Evolutionary conservation across 64 coral and sea anemone genomes (phyloP).

Genomic region (Dendronephthya gigantea): DNA sequence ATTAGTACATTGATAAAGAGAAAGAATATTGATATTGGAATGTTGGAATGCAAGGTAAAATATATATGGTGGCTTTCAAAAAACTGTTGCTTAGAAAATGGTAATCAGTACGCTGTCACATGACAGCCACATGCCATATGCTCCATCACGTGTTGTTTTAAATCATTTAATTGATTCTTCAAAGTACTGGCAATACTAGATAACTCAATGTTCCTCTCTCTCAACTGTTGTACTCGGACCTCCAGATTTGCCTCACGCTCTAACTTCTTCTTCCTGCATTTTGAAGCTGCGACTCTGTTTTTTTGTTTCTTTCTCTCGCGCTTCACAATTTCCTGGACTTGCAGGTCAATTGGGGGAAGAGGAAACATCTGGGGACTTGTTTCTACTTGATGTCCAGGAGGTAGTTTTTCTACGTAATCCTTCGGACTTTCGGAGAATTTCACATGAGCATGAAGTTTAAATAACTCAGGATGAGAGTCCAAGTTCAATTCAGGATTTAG

Average conservation of each 20-base stretch:
- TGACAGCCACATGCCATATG: conserved; percentile 91
- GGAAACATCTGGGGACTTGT: conserved; percentile 36
- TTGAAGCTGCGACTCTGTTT: conserved; percentile 90
- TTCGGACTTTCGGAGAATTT: not conserved
- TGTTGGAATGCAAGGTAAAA: too few relatives aligned
- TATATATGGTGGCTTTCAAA: too few relatives aligned
- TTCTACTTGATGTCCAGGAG: conserved; percentile 6
- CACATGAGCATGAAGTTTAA: not conserved
- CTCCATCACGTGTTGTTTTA: conserved; percentile 82
- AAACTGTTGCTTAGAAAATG: too few relatives aligned
- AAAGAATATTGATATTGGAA: too few relatives aligned
- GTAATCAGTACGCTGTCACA: conserved; percentile 25
- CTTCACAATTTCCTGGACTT: conserved; percentile 96
- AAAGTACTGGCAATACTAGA: conserved; percentile 63
- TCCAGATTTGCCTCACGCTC: conserved; percentile 96
- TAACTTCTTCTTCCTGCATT: conserved; percentile 93
- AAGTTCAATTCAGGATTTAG: not conserved
- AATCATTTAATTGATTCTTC: conserved; percentile 66
- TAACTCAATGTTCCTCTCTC: conserved; percentile 95
- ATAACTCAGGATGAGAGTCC: not conserved
- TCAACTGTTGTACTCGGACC: conserved; percentile 87
- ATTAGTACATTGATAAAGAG: too few relatives aligned
- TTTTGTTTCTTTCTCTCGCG: conserved; percentile 95
- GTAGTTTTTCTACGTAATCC: not conserved
- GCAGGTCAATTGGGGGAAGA: conserved; percentile 83